Evolutionary conservation across 2,113 vertebrate genomes (phyloP).

Genomic region (Henicopernis longicauda): DNA sequence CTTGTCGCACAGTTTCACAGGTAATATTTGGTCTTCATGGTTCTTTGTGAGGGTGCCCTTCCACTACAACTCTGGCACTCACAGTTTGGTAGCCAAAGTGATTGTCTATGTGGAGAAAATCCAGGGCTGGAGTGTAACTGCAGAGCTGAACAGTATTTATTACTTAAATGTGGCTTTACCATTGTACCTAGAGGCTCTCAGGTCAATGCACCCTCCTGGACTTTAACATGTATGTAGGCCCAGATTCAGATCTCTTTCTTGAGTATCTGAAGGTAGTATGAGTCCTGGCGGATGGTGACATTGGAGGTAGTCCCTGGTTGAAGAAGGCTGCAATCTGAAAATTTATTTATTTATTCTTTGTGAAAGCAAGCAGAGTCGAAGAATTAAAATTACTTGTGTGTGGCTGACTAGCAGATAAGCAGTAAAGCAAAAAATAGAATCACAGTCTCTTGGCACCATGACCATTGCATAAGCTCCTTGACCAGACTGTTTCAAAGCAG

Average conservation of each 20-base stretch:
- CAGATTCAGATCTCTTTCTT: background rate
- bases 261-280: background rate
- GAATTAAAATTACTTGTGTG: background rate
- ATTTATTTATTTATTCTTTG: background rate
- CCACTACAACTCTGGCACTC: background rate
- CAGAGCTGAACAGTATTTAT: background rate
- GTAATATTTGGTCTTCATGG: background rate
- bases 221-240: background rate
- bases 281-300: background rate
- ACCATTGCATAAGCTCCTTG: background rate
- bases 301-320: background rate
- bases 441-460: background rate
- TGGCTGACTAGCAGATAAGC: background rate
- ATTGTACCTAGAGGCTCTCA: background rate
- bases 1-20: background rate
- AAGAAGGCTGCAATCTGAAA: background rate
- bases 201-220: background rate
- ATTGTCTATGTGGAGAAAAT: background rate
- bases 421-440: background rate
- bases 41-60: background rate
- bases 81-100: background rate
- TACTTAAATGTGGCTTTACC: background rate
- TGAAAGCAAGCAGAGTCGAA: background rate
- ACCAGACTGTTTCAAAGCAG: background rate
- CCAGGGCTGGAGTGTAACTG: background rate